Evolutionary conservation across 2,797 vertebrate genomes (phyloP), one percentile per base, ranked within the genome.

Genomic region (Cyprinodon diabolis): DNA sequence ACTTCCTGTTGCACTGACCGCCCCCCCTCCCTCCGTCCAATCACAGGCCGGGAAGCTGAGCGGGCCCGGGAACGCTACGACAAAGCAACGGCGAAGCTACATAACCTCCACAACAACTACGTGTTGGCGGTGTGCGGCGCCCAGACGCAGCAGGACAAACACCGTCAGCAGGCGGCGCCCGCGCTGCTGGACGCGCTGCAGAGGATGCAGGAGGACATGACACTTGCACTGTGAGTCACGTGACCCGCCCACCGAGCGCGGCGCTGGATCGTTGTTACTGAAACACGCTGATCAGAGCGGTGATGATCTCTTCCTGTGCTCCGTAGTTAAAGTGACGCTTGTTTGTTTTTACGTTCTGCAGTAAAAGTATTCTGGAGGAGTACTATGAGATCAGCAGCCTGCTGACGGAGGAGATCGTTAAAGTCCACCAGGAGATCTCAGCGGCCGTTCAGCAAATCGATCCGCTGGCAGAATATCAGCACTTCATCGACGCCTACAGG

Each of bases 201-300:
- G 86, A 97, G 95, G 91, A 99, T 99, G 97, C 96, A 99, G 91
- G 97, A 99, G 93, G 98, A 99, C 92, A 99, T 99, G 97, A 96
- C 97, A 55, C 96, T 95, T 37, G 96, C 97, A 1, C 93, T 99
- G 98, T 99, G 94, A 96, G 96, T 93, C 75, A 68, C 78, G 40
- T 72, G 40, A n/a, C 25, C 51, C 21, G 4, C 56, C 25, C 54
- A 56, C 17, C 21, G 37, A 56, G 49, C 15, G 3, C 6, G 49
- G 30, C 30, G 30, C 30, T 30, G 30, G 30, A 30, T 30, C 30
- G 30, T 30, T 30, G 30, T 30, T 30, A 30, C 30, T 30, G 30
- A 30, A 30, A 30, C 30, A 30, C 30, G 30, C 30, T 30, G 30
- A 30, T 30, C 30, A 30, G 30, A 3, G 30, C 30, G 30, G 30